Evolutionary conservation across 2,888 invertebrate genomes (phyloP).

Genomic region (Temnothorax ravouxi): DNA sequence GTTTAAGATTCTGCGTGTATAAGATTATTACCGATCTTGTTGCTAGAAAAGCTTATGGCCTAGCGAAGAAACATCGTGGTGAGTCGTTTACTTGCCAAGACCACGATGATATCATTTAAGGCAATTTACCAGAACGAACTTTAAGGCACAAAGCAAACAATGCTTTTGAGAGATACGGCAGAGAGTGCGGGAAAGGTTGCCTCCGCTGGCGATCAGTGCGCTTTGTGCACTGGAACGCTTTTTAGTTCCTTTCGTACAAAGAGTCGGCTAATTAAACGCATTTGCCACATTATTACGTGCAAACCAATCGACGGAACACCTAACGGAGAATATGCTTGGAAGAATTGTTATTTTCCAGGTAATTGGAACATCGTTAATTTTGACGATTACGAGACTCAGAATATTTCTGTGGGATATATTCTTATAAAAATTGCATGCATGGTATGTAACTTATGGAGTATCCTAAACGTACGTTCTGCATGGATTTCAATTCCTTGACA

Average conservation of each 20-base stretch:
- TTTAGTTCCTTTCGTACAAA: slow-evolving; percentile 41
- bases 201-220: slow-evolving; percentile 51
- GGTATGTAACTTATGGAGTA: neutral
- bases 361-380: neutral
- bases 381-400: neutral
- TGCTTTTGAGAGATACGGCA: slow-evolving; percentile 57
- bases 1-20: slow-evolving; percentile 22
- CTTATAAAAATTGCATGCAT: neutral
- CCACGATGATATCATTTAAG: slow-evolving; percentile 64
- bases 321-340: neutral
- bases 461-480: neutral
- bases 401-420: neutral
- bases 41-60: slow-evolving; percentile 63
- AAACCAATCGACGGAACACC: slow-evolving; percentile 4
- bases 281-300: slow-evolving; percentile 44
- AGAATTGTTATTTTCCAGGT: neutral
- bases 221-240: slow-evolving; percentile 26
- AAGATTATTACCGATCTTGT: slow-evolving; percentile 64
- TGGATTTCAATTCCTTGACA: slow-evolving; percentile 41
- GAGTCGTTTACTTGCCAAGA: slow-evolving; percentile 63
- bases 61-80: slow-evolving; percentile 63
- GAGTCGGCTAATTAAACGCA: slow-evolving; percentile 2
- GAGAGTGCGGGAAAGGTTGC: slow-evolving; percentile 54
- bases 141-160: slow-evolving; percentile 64
- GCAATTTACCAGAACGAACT: slow-evolving; percentile 72